Percentiles rank a stretch among this genome's conserved stretches.
Conservation (phyloP, 2,888 invertebrate genomes). For the Plemyria rubiginata region DNA sequence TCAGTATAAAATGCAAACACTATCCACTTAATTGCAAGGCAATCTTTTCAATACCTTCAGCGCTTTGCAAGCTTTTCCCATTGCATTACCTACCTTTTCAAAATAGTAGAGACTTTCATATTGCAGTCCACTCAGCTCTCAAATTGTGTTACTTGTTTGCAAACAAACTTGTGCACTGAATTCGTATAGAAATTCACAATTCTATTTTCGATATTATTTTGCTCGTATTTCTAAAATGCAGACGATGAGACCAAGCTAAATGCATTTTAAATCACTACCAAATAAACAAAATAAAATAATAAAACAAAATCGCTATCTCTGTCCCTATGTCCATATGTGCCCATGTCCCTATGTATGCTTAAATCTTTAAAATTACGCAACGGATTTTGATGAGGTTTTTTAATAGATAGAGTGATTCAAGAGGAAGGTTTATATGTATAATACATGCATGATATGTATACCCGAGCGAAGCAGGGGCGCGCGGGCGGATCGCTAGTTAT, state of each 20-base stretch:
- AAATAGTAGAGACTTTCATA: conserved; percentile 19
- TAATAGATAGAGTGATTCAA: too few relatives aligned
- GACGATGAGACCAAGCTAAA: neutral
- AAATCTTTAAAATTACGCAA: too few relatives aligned
- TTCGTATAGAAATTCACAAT: conserved; percentile 10
- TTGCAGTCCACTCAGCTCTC: conserved; percentile 19
- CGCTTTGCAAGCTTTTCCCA: neutral
- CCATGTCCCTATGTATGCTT: too few relatives aligned
- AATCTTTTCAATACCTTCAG: neutral
- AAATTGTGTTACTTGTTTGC: conserved; percentile 38
- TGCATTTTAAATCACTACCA: neutral
- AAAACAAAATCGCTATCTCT: too few relatives aligned
- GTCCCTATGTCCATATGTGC: too few relatives aligned
- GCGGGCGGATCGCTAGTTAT: too few relatives aligned
- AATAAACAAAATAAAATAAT: too few relatives aligned
- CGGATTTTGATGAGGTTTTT: too few relatives aligned
- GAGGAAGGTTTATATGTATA: too few relatives aligned
- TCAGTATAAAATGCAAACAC: neutral
- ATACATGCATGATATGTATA: too few relatives aligned
- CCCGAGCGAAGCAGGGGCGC: too few relatives aligned
- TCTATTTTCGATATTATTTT: conserved; percentile 9
- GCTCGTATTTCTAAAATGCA: neutral
- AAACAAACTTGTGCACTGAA: conserved; percentile 24
- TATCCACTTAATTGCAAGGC: neutral
- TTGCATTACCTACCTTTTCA: conserved; percentile 11